Percentiles rank a stretch among this genome's conserved stretches.
phyloP scores from a whole-genome alignment of 2,797 vertebrate species.

The Pantherophis alleghaniensis region DNA sequence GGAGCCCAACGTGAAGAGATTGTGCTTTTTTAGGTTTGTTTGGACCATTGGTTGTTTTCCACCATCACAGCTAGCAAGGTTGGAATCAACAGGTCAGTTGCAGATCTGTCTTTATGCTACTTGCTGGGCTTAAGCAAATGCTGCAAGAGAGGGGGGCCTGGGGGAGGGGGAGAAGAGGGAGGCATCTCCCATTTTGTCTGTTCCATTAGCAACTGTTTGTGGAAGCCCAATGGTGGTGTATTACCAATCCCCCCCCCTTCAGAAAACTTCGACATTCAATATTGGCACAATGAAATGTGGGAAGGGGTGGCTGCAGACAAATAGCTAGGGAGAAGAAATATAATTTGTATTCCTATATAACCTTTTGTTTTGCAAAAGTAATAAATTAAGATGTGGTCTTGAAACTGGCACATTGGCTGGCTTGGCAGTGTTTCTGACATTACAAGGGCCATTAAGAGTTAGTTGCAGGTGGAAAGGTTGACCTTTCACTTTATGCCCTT shows the following conservation, averaged over 20 bases:
- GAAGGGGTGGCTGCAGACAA: conserved; percentile 61
- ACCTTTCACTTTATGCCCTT: conserved; percentile 51
- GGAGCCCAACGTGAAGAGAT: conserved; percentile 70
- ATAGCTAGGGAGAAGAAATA: conserved; percentile 66
- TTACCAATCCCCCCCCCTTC: conserved; percentile 55
- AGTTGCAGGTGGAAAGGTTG: conserved; percentile 32
- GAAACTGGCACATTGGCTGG: conserved; percentile 46
- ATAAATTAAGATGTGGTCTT: conserved; percentile 25
- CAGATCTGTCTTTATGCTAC: conserved; percentile 66
- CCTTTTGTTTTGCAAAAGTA: conserved; percentile 25
- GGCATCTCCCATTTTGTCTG: conserved; percentile 74
- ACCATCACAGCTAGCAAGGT: conserved; percentile 61
- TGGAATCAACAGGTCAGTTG: conserved; percentile 73
- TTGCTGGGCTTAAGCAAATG: conserved; percentile 73
- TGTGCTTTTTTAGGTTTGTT: conserved; percentile 61
- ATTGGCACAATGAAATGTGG: conserved; percentile 69
- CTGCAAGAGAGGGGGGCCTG: conserved; percentile 53
- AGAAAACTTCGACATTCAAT: conserved; percentile 69
- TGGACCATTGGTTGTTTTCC: conserved; percentile 73
- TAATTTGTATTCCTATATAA: conserved; percentile 50
- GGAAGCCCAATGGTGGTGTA: conserved; percentile 69
- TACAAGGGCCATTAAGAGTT: conserved; percentile 43
- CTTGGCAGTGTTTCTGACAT: conserved; percentile 62
- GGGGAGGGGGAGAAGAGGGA: conserved; percentile 56
- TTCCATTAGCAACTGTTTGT: conserved; percentile 74